Evolutionary conservation across 2,113 vertebrate genomes (phyloP), one percentile per base, ranked within the genome.

Genomic region (Opisthocomus hoazin): DNA sequence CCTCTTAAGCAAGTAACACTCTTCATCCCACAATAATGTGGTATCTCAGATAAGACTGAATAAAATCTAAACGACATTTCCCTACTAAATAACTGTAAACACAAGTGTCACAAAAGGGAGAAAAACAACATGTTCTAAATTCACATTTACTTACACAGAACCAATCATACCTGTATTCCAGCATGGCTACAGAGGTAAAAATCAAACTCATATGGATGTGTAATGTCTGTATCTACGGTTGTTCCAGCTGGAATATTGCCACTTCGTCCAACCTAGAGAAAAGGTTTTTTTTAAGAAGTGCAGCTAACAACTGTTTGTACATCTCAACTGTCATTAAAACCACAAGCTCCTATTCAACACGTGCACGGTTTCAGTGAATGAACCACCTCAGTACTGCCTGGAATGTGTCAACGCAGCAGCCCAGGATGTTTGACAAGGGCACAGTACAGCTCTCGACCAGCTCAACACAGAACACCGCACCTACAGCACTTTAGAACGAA

Each of bases 171-270:
- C 99, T 99, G 99, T 98, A 99, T 99, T 98, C 99, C 99, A 97
- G 99, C 99, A 94, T 99, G 99, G 98, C 99, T 99, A 98, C 99
- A 99, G 98, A 99, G 99, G 98, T 99, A 99, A 99, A 99, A 99
- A 98, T 99, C 99, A 97, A 99, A 99, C 98, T 99, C 99, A 56
- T 99, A 99, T 8, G 99, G 99, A 95, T 99, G 99, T 4, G 99
- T 99, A 89, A 99, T 99, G 96, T 99, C 99, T 15, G 99, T 99
- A 89, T 99, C 99, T 77, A 99, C 99, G 37, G 99, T 99, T 41
- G 99, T 99, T 97, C 99, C 99, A 95, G 99, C 99, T 93, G 99
- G 99, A 98, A 99, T 99, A 98, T 99, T 99, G 97, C 99, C 99
- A 93, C 99, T 99, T 95, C 99, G 99, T 96, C 99, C 99, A 84